Percentiles rank a stretch among this genome's conserved stretches.
phyloP scores from a whole-genome alignment of 2,113 vertebrate genomes.

The Ranitomeya imitator region DNA sequence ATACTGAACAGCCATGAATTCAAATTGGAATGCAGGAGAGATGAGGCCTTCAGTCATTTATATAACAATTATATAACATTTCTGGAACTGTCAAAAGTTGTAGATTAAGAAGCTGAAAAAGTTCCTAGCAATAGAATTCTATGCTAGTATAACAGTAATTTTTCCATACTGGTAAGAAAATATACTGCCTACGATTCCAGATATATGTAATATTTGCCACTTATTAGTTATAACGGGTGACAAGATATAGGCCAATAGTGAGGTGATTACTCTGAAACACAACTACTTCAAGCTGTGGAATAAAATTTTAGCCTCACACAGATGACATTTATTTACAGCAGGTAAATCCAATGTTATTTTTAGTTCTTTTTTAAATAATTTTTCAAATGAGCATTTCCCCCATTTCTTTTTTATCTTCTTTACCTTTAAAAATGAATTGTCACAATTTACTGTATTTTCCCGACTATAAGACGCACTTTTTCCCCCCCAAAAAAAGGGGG shows the following conservation, averaged over 20 bases:
- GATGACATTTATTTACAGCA: neutral
- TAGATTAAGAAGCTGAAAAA: neutral
- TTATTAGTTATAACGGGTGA: neutral
- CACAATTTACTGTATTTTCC: neutral
- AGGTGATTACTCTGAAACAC: neutral
- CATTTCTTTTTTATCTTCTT: neutral
- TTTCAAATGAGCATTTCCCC: neutral
- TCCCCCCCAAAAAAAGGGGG: too few relatives aligned
- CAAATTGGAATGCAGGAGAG: neutral
- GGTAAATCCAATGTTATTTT: neutral
- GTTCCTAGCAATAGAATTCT: neutral
- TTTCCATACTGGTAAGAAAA: conserved; percentile 4
- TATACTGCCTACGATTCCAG: neutral
- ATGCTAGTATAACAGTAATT: neutral
- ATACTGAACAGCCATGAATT: conserved; percentile 25
- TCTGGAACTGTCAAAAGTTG: neutral
- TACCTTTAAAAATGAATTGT: neutral
- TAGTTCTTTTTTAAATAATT: too few relatives aligned
- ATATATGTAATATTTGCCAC: neutral
- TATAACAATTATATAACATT: neutral
- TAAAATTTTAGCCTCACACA: neutral
- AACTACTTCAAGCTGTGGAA: too few relatives aligned
- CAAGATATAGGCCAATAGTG: neutral
- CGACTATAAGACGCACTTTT: too few relatives aligned
- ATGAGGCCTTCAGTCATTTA: neutral